phyloP scores from a whole-genome alignment of 2,888 invertebrate species.

The Dryadula phaetusa region DNA sequence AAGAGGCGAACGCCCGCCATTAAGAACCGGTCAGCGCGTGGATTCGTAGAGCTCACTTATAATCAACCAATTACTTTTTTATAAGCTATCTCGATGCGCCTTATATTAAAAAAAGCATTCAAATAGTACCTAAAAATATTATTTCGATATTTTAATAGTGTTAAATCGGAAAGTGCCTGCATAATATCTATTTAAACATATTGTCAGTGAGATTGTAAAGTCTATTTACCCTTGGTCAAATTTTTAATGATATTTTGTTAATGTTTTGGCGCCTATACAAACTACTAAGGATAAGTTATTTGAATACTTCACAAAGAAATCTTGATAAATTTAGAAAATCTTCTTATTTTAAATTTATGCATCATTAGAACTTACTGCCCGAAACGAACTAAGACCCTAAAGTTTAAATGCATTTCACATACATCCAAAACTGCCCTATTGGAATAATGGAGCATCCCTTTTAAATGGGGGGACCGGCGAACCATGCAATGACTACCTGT shows the following conservation, averaged over 20 bases:
- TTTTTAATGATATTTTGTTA: neutral
- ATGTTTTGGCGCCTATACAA: neutral
- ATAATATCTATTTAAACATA: neutral
- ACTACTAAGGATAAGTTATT: neutral
- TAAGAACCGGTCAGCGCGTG: slow-evolving; percentile 51
- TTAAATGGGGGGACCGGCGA: slow-evolving; percentile 75
- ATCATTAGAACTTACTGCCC: slow-evolving; percentile 72
- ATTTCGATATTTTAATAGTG: neutral
- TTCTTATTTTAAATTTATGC: slow-evolving; percentile 65
- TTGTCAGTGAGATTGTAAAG: neutral
- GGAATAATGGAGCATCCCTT: slow-evolving; percentile 69
- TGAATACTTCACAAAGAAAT: neutral
- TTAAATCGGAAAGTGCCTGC: too few species aligned
- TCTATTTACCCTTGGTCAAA: neutral
- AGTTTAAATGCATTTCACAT: slow-evolving; percentile 62
- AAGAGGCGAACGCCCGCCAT: slow-evolving; percentile 47
- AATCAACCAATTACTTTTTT: slow-evolving; percentile 33
- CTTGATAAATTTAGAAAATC: slow-evolving; percentile 21
- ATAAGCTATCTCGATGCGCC: neutral
- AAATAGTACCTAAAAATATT: slow-evolving; percentile 10
- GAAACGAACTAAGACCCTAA: slow-evolving; percentile 66
- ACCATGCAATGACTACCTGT: slow-evolving; percentile 77
- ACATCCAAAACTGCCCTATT: slow-evolving; percentile 63
- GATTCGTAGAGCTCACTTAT: slow-evolving; percentile 45
- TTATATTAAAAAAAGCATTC: slow-evolving; percentile 12